These are phyloP conservation scores for Halcyon senegalensis DNA, from an alignment of 2,113 vertebrate species.

Conservation along the genomic window DNA sequence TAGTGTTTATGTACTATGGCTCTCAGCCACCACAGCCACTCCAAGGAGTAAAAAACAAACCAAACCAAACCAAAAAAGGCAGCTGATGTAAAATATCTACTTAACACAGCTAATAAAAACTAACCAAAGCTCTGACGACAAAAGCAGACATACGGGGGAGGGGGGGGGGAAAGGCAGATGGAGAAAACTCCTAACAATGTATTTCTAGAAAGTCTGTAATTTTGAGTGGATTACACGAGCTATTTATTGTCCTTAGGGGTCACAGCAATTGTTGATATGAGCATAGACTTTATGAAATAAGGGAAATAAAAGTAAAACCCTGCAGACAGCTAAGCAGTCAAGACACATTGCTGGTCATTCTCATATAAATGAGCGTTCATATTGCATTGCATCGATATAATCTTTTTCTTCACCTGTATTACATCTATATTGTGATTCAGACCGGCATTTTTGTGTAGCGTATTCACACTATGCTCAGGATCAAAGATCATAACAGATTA, in stretches of 20 bases:
- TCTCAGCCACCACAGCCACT: neutral
- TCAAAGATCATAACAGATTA: neutral
- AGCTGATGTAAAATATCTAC: neutral
- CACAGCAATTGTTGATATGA: neutral
- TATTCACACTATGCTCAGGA: neutral
- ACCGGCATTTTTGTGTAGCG: neutral
- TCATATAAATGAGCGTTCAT: neutral
- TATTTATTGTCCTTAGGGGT: neutral
- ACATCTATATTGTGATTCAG: accelerated
- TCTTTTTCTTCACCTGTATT: neutral
- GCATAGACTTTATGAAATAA: neutral
- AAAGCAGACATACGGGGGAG: neutral
- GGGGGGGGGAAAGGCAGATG: accelerated
- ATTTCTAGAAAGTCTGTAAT: neutral
- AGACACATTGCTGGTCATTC: neutral
- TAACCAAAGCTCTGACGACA: neutral
- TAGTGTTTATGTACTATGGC: accelerated
- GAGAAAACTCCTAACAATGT: neutral
- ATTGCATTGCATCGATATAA: neutral
- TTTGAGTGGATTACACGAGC: neutral
- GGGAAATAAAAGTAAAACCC: neutral
- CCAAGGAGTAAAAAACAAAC: no score
- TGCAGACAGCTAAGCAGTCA: neutral
- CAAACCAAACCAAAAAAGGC: neutral
- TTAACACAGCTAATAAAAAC: neutral